Evolutionary conservation across 2,888 invertebrate genomes (phyloP), one percentile per base, ranked within the genome.

Genomic region (Drosophila sordidula): DNA sequence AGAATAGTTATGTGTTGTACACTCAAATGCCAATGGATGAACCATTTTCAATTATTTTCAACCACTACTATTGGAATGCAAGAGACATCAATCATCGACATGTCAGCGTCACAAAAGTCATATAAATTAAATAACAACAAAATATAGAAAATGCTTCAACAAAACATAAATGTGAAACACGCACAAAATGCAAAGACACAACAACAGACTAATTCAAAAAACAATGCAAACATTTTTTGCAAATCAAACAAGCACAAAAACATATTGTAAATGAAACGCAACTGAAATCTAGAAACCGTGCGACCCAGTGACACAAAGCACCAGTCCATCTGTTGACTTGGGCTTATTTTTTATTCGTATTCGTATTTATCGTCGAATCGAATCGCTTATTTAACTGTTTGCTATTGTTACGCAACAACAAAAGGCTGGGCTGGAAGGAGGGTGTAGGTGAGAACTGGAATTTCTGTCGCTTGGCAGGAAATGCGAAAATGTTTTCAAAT

Each of bases 401-500:
- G 47, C 39, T 52, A 36, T 67, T 69, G 52, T 52, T 52, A 47
- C 14, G 12, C 32, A 55, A 46, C 51, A 51, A 57, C 57, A 58
- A 66, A 8, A 14, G 26, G 2, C 9, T 29, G 29, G 26, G 6
- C 4, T 9, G 4, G 44, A 6, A 26, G 12, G 51, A 4, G 14
- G 8, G 9, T 29, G 9, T 9, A 29, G 3, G 29, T 9, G 29
- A 29, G 9, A 29, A 29, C 29, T 22, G 56, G 25, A 41, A 41
- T 55, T 57, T 44, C 32, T 46, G 45, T 41, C 54, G 57, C 6
- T 63, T 47, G 63, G 55, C 78, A 67, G 76, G 75, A 76, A 79
- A 72, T 75, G 70, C 71, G 78, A 84, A 74, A 75, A 81, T 78
- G 77, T 66, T 73, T 76, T 75, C 75, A 65, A 78, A 64, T 75